Evolutionary conservation across 2,888 invertebrate species (phyloP).

Genomic region (Ellobium chinense): DNA sequence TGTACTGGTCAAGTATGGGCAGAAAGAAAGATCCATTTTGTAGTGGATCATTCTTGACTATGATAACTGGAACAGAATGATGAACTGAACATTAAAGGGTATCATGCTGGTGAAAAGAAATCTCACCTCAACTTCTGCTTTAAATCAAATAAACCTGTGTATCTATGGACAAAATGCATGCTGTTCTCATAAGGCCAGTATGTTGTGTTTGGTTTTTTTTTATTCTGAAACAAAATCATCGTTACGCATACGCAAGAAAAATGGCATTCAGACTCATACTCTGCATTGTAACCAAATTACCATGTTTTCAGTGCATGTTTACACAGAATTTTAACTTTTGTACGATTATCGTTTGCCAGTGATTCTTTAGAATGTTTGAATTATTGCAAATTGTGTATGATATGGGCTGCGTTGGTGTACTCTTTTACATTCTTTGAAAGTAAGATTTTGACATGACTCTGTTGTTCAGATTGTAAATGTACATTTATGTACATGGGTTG

Average conservation of each 20-base stretch:
- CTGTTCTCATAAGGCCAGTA: neutral
- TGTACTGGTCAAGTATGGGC: too few relatives aligned
- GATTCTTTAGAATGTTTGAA: neutral
- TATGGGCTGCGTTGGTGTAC: neutral
- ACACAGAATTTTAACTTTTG: neutral
- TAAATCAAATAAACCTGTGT: neutral
- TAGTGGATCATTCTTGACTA: too few relatives aligned
- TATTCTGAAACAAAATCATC: neutral
- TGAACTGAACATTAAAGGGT: too few relatives aligned
- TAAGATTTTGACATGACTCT: neutral
- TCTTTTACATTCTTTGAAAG: neutral
- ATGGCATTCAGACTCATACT: neutral
- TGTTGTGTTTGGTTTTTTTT: neutral
- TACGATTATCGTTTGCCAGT: neutral
- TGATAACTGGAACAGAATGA: too few relatives aligned
- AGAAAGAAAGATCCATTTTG: too few relatives aligned
- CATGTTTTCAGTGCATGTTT: neutral
- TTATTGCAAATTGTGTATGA: too few relatives aligned
- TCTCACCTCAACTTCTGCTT: neutral
- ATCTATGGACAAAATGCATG: neutral
- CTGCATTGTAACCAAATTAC: neutral
- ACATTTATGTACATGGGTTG: neutral
- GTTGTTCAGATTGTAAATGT: neutral
- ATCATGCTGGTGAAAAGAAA: neutral
- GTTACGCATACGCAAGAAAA: neutral